Evolutionary conservation across 2,888 invertebrate genomes (phyloP).

Genomic region (Thumatha senex): DNA sequence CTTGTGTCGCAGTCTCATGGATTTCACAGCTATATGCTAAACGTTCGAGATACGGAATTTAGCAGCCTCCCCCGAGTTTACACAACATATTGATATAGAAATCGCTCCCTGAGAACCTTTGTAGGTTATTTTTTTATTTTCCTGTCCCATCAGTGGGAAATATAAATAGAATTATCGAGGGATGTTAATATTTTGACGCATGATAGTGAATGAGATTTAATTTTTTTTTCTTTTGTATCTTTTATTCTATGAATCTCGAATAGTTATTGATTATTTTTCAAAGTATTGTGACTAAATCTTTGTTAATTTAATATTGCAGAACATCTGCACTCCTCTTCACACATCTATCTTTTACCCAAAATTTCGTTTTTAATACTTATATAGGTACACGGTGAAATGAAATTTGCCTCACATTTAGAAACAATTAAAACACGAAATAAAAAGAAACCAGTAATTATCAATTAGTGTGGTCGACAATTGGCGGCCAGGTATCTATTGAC

Average conservation of each 20-base stretch:
- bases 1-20: constrained; percentile 46
- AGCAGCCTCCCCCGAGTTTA: constrained; percentile 71
- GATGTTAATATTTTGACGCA: constrained; percentile 38
- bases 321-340: too few species aligned
- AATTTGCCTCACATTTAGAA: too few species aligned
- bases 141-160: constrained; percentile 66
- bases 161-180: constrained; percentile 68
- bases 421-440: too few species aligned
- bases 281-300: too few species aligned
- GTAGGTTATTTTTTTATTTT: constrained; percentile 53
- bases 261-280: background rate
- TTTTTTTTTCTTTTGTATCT: constrained; percentile 8
- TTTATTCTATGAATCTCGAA: background rate
- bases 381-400: too few species aligned
- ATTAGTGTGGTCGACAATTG: too few species aligned
- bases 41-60: constrained; percentile 78
- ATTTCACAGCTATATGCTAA: constrained; percentile 56
- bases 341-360: too few species aligned
- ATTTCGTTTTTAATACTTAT: too few species aligned
- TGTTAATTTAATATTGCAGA: too few species aligned
- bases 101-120: constrained; percentile 62
- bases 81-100: constrained; percentile 61
- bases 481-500: too few species aligned
- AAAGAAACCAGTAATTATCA: too few species aligned
- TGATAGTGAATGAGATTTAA: constrained; percentile 31